These are phyloP conservation scores for Sinosuthora webbiana DNA, from an alignment of 2,113 vertebrate species.

Conservation along the genomic window DNA sequence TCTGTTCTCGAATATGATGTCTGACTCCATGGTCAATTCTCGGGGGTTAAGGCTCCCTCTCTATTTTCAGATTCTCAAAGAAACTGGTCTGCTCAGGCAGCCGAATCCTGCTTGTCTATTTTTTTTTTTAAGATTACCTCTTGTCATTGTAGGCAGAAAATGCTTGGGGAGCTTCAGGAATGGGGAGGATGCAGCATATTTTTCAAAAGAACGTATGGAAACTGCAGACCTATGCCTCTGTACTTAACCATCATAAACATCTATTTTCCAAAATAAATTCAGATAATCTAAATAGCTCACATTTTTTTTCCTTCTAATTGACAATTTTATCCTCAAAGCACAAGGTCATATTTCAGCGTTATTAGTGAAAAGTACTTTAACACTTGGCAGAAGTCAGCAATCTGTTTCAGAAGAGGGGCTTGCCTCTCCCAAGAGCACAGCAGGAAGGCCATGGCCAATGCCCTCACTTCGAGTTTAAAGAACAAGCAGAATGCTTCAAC, in stretches of 20 bases:
- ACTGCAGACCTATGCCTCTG: background rate
- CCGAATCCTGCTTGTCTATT: background rate
- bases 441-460: accelerated
- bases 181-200: background rate
- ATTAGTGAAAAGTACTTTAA: background rate
- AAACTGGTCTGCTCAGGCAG: background rate
- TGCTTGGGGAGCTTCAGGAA: background rate
- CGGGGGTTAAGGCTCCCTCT: background rate
- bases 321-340: background rate
- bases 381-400: background rate
- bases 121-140: background rate
- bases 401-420: background rate
- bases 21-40: background rate
- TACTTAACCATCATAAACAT: background rate
- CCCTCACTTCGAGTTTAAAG: background rate
- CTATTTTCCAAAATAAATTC: background rate
- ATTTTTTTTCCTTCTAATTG: background rate
- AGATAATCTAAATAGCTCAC: background rate
- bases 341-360: background rate
- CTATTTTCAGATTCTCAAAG: background rate
- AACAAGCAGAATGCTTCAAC: background rate
- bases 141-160: background rate
- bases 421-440: background rate
- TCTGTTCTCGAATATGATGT: background rate
- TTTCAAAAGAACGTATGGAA: background rate